phyloP scores from a whole-genome alignment of 2,888 invertebrate species.

The Dorcus hopei region DNA sequence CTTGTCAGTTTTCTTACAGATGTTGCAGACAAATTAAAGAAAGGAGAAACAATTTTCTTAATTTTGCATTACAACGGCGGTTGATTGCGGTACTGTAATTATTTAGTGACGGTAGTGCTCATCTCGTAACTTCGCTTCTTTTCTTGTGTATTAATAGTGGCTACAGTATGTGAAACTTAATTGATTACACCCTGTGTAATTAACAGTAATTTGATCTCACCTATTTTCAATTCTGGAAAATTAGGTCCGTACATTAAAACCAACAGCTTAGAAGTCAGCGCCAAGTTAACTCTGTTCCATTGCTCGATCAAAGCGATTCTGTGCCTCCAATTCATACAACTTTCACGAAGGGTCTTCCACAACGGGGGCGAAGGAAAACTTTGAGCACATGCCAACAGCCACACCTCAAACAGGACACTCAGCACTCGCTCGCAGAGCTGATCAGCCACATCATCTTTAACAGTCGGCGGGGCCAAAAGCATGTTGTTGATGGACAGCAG shows the following conservation, averaged over 20 bases:
- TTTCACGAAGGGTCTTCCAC: constrained; percentile 92
- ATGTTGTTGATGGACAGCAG: constrained; percentile 89
- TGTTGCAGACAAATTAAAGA: too few species aligned
- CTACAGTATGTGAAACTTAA: too few species aligned
- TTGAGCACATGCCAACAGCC: constrained; percentile 70
- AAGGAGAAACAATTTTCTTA: too few species aligned
- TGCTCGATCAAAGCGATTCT: constrained; percentile 89
- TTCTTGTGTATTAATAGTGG: too few species aligned
- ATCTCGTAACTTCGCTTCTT: too few species aligned
- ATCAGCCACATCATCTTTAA: constrained; percentile 88
- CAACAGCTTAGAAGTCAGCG: constrained; percentile 79
- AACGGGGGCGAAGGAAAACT: constrained; percentile 94
- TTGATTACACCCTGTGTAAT: too few species aligned
- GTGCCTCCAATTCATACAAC: constrained; percentile 92
- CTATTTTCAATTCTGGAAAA: constrained; percentile 77
- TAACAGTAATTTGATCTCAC: constrained; percentile 33
- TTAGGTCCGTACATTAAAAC: constrained; percentile 85
- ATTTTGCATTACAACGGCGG: too few species aligned
- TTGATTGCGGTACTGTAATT: too few species aligned
- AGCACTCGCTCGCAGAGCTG: constrained; percentile 92
- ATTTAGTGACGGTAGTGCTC: too few species aligned
- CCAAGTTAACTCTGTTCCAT: constrained; percentile 91
- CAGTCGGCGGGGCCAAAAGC: constrained; percentile 85
- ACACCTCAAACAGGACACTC: constrained; percentile 79
- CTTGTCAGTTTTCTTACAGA: too few species aligned